phyloP scores from a whole-genome alignment of 2,113 vertebrate species.

The Bothrops jararaca region DNA sequence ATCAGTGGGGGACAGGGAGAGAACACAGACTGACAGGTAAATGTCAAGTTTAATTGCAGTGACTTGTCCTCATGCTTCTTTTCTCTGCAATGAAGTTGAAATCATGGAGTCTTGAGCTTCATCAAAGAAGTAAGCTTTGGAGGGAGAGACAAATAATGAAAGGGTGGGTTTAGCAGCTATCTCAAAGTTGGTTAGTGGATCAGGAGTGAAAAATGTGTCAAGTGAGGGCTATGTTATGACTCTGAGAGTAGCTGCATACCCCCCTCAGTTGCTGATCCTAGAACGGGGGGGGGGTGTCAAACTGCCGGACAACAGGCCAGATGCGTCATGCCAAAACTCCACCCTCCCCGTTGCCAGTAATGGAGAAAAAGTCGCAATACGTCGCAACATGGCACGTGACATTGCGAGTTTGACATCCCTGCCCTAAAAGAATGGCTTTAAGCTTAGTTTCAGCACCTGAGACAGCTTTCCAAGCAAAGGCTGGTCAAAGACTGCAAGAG shows the following conservation, averaged over 20 bases:
- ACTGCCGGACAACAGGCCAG: accelerated
- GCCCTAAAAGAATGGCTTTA: accelerated
- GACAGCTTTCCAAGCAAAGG: neutral
- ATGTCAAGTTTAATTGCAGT: neutral
- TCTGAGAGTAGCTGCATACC: neutral
- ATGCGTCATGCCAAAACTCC: no score
- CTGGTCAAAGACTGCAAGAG: neutral
- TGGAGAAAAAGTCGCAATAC: neutral
- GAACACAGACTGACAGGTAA: neutral
- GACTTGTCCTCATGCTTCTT: accelerated
- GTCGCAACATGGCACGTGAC: neutral
- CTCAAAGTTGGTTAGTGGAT: neutral
- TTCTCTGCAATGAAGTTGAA: accelerated
- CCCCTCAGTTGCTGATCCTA: neutral
- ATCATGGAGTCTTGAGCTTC: neutral
- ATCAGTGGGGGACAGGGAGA: neutral
- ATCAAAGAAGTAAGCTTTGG: neutral
- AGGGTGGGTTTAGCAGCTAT: neutral
- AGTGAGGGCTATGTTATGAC: accelerated
- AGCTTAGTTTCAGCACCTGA: neutral
- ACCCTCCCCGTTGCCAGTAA: no score
- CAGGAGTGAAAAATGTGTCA: neutral
- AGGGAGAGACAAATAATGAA: neutral
- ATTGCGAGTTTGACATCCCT: neutral
- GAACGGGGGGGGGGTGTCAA: neutral